Conservation (phyloP, 2,113 vertebrate species). For the Setophaga petechia region DNA sequence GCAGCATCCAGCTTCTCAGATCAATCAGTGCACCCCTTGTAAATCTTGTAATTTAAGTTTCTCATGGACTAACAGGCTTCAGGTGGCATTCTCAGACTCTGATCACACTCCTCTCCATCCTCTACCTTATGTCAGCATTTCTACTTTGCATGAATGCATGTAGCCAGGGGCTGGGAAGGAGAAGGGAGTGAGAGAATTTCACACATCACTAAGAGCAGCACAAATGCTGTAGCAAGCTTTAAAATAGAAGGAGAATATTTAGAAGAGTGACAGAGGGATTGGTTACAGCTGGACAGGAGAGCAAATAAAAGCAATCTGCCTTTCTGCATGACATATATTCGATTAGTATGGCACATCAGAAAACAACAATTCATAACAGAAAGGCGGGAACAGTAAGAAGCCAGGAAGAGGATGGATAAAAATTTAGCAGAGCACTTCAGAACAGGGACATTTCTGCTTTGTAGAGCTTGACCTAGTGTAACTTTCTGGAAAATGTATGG, state of each 20-base stretch:
- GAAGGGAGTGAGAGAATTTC: background rate
- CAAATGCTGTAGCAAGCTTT: background rate
- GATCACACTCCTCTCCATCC: background rate
- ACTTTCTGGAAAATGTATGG: background rate
- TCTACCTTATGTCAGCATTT: background rate
- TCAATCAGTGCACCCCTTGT: background rate
- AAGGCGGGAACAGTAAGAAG: background rate
- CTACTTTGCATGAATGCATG: background rate
- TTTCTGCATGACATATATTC: background rate
- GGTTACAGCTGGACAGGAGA: background rate
- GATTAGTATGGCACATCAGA: background rate
- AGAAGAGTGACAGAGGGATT: background rate
- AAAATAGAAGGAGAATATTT: background rate
- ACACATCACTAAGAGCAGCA: background rate
- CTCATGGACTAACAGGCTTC: background rate
- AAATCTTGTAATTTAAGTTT: background rate
- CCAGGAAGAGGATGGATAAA: background rate
- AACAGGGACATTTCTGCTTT: background rate
- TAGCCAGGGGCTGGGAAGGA: background rate
- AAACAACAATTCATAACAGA: background rate
- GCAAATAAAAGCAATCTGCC: background rate
- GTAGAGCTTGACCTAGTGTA: background rate
- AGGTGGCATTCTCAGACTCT: accelerated
- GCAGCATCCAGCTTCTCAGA: background rate
- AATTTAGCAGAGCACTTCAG: background rate